Base-by-base conservation (phyloP, 2,888 invertebrate genomes). In the Euplagia quadripunctaria region DNA sequence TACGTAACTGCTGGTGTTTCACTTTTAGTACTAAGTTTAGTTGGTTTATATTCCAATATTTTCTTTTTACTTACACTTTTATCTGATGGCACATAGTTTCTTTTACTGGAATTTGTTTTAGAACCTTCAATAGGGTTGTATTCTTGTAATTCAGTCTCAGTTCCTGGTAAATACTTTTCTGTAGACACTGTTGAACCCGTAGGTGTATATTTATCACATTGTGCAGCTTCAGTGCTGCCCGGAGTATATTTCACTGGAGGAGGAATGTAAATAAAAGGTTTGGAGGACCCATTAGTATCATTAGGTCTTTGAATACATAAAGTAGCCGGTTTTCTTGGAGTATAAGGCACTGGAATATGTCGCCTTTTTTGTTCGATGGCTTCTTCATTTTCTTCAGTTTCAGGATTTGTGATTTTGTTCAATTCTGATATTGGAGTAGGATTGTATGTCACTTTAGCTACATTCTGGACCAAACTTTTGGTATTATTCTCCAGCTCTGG, bases 401-500 rank as follows among this genome's bases (percentile, higher is more conserved):
- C 93, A 71, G 85, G 80, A 81, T 86, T 92, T 80, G 88, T 92
- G 75, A 94, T 94, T 88, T 96, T 96, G 76, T 96, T 94, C 51
- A 97, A 90, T 90, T 97, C 97, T 0, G 97, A 92, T 86, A 97
- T 97, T 0, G 97, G 97, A 4, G 97, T 97, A 43, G 97, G 97
- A 87, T 97, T 97, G 85, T 97, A 97, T 7, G 95, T 96, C 51
- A 88, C 93, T 87, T 95, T 96, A 52, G 86, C 83, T 55, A 81
- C 96, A 93, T 87, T 94, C 93, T 80, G 96, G 89, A 75, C 78
- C 79, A 76, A 76, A 75, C 79, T 86, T 64, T 78, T 76, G 78
- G 80, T 83, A 78, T 79, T 84, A 72, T 73, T 82, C 41, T 87
- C 86, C 71, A 82, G 78, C 73, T 85, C 87, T 41, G 85, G 78